These are phyloP conservation scores for Phyllotreta striolata DNA, from an alignment of 2,888 invertebrate species.

Conservation along the genomic window DNA sequence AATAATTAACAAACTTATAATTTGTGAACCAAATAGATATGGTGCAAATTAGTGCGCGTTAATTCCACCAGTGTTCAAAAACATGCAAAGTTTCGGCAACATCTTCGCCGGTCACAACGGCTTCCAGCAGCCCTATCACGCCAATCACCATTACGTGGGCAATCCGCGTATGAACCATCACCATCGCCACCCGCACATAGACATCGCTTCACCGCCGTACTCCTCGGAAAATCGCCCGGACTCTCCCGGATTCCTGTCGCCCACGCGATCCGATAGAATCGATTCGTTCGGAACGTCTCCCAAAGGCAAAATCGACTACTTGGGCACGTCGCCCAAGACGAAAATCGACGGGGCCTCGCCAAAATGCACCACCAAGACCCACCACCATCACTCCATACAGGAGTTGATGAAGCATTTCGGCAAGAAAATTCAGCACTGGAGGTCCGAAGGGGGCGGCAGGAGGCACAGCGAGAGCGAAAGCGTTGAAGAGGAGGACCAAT, in stretches of 20 bases:
- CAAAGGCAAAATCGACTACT: neutral
- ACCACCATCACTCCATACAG: constrained; percentile 74
- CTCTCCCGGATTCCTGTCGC: constrained; percentile 42
- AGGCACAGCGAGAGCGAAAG: constrained; percentile 63
- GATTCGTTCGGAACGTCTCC: constrained; percentile 11
- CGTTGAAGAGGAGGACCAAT: constrained; percentile 71
- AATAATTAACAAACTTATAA: neutral
- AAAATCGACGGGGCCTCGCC: neutral
- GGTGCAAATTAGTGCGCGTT: neutral
- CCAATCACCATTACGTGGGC: constrained; percentile 42
- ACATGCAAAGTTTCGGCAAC: constrained; percentile 58
- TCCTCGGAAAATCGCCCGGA: constrained; percentile 54
- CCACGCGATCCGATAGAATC: constrained; percentile 9
- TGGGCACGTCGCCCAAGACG: constrained; percentile 2
- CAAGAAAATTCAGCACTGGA: constrained; percentile 77
- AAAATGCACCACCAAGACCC: constrained; percentile 53
- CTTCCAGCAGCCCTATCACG: constrained; percentile 45
- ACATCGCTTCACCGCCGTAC: constrained; percentile 39
- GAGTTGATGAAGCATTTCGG: constrained; percentile 79
- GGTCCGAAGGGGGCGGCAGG: constrained; percentile 61
- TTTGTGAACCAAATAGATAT: constrained; percentile 4
- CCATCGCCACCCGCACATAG: constrained; percentile 50
- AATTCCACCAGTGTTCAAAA: neutral
- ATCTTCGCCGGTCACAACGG: constrained; percentile 53
- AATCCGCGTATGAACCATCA: constrained; percentile 31